Base-by-base conservation (phyloP, 2,888 invertebrate genomes). In the Chymomyza fuscimana region DNA sequence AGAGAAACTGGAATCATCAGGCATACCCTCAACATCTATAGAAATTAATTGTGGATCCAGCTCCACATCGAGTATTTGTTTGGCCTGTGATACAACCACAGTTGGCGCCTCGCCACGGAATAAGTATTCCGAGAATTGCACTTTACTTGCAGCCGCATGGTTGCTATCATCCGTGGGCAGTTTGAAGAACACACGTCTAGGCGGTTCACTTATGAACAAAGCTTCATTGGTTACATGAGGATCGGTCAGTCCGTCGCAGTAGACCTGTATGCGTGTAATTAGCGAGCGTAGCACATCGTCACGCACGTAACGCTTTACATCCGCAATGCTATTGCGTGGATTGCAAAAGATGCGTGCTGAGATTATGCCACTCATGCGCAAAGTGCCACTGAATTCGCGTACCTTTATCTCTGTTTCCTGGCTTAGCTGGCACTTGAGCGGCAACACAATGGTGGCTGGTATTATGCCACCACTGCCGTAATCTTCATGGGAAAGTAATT, bases 81-180 rank as follows among this genome's bases (percentile, higher is more conserved):
- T 93, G 6, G 97, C 94, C 1, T 97, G 96, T 52, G 95, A 93
- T 56, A 96, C 93, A 0, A 96, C 96, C 85, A 98, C 97, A 10
- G 95, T 94, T 0, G 95, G 94, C 0, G 96, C 95, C 92, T 98
- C 98, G 0, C 97, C 98, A 29, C 97, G 97, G 90, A 98, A 98
- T 66, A 98, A 92, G 90, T 98, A 98, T 91, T 98, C 98, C 65
- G 96, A 97, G 50, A 98, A 93, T 74, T 95, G 95, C 58, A 97
- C 93, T 73, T 77, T 51, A n/a, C 52, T 70, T 0, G 59, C 16
- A 0, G 67, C 12, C 7, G 50, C 5, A 4, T 16, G 63, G 32
- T 25, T 54, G 19, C 92, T 92, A 40, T 92, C 93, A 1, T 81
- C 74, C 25, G 93, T 91, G 3, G 94, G 94, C 5, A 97, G 92